These are phyloP conservation scores for Heliconius hewitsoni DNA, from an alignment of 1,140 invertebrate genomes.

Conservation along the genomic window DNA sequence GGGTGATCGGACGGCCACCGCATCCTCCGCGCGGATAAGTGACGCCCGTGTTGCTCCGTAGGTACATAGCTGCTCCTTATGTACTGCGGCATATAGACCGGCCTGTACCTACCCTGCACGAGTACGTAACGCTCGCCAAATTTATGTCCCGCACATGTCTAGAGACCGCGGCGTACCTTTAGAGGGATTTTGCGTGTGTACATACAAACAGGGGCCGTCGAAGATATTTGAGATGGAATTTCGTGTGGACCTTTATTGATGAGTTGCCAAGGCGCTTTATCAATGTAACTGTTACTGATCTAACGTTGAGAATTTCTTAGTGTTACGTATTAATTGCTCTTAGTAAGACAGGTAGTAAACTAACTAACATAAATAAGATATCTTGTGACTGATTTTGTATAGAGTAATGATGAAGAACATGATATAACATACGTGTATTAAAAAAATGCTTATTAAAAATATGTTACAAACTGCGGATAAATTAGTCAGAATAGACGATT, in stretches of 20 bases:
- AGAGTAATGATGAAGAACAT: no score
- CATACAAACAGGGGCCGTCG: constrained; percentile 68
- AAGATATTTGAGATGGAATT: constrained; percentile 78
- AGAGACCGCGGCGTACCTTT: constrained; percentile 78
- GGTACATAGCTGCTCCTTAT: constrained; percentile 71
- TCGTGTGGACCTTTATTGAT: constrained; percentile 76
- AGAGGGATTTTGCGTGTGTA: constrained; percentile 80
- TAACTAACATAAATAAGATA: background rate
- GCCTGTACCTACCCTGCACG: constrained; percentile 44
- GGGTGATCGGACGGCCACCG: constrained; percentile 70
- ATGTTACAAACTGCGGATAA: no score
- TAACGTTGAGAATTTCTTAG: constrained; percentile 2
- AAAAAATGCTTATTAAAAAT: no score
- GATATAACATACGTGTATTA: no score
- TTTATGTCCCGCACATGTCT: constrained; percentile 81
- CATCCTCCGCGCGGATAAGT: constrained; percentile 80
- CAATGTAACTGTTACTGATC: background rate
- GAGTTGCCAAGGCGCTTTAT: constrained; percentile 42
- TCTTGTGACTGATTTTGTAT: background rate
- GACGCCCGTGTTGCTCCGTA: constrained; percentile 78
- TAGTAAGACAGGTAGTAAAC: background rate
- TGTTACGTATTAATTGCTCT: background rate
- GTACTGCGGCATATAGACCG: constrained; percentile 72
- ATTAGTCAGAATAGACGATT: no score
- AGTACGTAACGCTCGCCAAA: constrained; percentile 76